Conservation (phyloP, 2,797 vertebrate species). For the Enteromius radiatus region DNA sequence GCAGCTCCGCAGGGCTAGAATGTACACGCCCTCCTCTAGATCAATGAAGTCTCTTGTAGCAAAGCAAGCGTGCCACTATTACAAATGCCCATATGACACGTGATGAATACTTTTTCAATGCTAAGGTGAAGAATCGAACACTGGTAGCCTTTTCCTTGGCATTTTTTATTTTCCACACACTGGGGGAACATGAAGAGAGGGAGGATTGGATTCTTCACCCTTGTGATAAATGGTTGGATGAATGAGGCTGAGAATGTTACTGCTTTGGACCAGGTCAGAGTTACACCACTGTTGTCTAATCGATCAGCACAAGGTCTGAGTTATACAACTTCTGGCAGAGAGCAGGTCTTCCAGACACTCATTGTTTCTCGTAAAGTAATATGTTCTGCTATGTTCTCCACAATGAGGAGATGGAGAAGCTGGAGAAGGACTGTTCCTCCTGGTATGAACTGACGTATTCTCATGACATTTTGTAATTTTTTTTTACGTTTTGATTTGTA, state of each 20-base stretch:
- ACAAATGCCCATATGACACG: conserved; percentile 66
- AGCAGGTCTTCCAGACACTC: neutral
- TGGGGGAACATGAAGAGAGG: conserved; percentile 23
- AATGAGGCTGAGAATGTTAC: conserved; percentile 25
- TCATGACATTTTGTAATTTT: no score
- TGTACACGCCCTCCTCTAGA: conserved; percentile 62
- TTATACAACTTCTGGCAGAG: neutral
- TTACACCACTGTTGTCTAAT: conserved; percentile 21
- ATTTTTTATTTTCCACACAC: conserved; percentile 61
- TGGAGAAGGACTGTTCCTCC: neutral
- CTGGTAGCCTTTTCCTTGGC: conserved; percentile 57
- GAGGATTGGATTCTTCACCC: conserved; percentile 46
- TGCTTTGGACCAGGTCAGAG: neutral
- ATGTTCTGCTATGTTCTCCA: neutral
- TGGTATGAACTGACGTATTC: neutral
- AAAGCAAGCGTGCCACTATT: conserved; percentile 66
- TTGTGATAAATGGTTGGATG: conserved; percentile 43
- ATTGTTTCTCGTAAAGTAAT: neutral
- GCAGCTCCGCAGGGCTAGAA: conserved; percentile 57
- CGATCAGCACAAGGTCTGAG: neutral
- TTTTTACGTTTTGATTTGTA: neutral
- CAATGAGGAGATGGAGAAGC: neutral
- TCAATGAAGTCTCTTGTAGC: conserved; percentile 69
- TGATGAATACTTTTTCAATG: conserved; percentile 68
- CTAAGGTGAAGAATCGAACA: conserved; percentile 67